Evolutionary conservation across 2,888 invertebrate genomes (phyloP), one percentile per base, ranked within the genome.

Genomic region (Auanema freiburgensis): DNA sequence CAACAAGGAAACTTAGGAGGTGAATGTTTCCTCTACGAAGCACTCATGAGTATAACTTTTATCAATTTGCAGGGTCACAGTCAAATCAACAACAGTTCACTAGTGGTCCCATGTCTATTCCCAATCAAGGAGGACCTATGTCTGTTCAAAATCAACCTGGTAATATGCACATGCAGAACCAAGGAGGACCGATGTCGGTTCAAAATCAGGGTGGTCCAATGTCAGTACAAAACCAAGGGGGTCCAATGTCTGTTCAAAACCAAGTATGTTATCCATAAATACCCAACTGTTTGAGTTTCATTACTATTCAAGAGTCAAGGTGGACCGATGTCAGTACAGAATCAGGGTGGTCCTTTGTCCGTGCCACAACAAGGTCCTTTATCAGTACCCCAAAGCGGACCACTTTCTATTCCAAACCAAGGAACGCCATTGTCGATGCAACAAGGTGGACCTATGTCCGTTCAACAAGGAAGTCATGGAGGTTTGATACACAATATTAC

Each of bases 181-280:
- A 33, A 33, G 33, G 33, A 33, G 33, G 33, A 8, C 33, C 33
- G 8, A 33, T 33, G 33, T 33, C 33, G 8, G 33, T 33, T 33
- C 33, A 33, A 33, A 33, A 33, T 8, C 33, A 33, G 8, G 33
- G 33, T 5, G 33, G 33, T 33, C 33, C 33, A 5, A 33, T 33
- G 50, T 46, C 49, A 10, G 49, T 25, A 12, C 56, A 25, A 10
- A 43, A 43, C 5, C n/a, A 21, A 33, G 57, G 57, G 6, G 53
- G 53, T 16, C 56, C 56, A 1, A 40, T 56, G 42, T 56, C 56
- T 18, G 56, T 56, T 18, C 56, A 33, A 33, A 33, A 33, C 33
- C 33, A 33, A 33, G 33, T 33, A 33, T 33, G 8, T 33, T 33
- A 8, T 8, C 8, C n/a, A n/a, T n/a, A n/a, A n/a, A n/a, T 33